Evolutionary conservation across 2,797 vertebrate species (phyloP).

Genomic region (Semaprochilodus insignis): DNA sequence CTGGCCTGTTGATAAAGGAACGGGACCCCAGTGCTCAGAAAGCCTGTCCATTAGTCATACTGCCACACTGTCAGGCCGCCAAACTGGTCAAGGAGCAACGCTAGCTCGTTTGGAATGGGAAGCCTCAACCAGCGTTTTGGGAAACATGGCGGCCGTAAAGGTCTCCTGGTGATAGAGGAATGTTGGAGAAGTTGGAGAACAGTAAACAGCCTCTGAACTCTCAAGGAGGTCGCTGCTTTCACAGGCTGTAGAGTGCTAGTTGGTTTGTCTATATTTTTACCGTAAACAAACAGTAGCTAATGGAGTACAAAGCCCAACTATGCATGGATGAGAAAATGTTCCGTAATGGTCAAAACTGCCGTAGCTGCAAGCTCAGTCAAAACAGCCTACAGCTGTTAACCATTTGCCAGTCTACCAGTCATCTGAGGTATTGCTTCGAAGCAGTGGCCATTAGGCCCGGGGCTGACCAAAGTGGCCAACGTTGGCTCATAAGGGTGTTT

Average conservation of each 20-base stretch:
- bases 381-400: too few relatives aligned
- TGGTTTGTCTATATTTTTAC: neutral
- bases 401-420: neutral
- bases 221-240: constrained; percentile 1
- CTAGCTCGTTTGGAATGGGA: too few relatives aligned
- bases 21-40: neutral
- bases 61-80: neutral
- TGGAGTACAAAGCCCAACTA: neutral
- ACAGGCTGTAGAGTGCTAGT: constrained; percentile 2
- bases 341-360: neutral
- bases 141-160: neutral
- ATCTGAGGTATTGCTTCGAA: neutral
- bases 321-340: neutral
- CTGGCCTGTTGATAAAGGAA: neutral
- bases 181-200: neutral
- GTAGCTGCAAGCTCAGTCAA: neutral
- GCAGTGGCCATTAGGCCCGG: neutral
- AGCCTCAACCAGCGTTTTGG: neutral
- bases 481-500: too few relatives aligned
- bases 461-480: too few relatives aligned
- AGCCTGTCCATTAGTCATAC: neutral
- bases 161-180: neutral
- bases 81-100: neutral
- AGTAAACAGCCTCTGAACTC: neutral
- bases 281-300: neutral